A percentile compares a stretch with the other conserved stretches of the same genome.
Conservation (phyloP, 2,113 vertebrate genomes). For the Apteryx mantelli region DNA sequence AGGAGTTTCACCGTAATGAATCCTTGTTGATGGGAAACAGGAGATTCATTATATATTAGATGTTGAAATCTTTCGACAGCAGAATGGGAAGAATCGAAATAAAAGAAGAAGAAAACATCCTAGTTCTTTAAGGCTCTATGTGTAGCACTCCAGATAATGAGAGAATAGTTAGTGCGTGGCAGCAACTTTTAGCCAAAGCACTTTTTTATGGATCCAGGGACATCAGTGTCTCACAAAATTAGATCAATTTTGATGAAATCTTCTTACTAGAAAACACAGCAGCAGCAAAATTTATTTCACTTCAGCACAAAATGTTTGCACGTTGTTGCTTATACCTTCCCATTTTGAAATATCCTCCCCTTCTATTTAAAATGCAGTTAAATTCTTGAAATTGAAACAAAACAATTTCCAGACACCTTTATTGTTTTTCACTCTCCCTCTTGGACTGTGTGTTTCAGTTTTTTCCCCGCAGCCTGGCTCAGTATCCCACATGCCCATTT, state of each 20-base stretch:
- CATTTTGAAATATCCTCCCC: neutral
- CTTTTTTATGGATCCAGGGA: neutral
- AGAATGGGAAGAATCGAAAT: slow-evolving; percentile 1
- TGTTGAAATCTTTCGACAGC: slow-evolving; percentile 40
- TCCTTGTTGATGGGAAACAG: slow-evolving; percentile 64
- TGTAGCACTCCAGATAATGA: neutral
- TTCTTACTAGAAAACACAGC: neutral
- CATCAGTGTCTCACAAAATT: neutral
- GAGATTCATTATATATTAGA: slow-evolving; percentile 54
- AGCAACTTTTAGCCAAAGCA: neutral
- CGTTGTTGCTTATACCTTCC: neutral
- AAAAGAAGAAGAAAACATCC: neutral
- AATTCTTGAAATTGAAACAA: neutral
- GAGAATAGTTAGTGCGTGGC: neutral
- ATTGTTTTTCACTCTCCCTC: neutral
- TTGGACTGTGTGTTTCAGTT: fast-evolving
- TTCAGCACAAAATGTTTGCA: neutral
- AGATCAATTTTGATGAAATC: neutral
- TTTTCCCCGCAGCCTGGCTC: neutral
- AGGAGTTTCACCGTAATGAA: slow-evolving; percentile 63
- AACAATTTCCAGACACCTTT: neutral
- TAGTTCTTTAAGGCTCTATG: neutral
- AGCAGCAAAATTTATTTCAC: neutral
- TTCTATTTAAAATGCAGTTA: neutral
- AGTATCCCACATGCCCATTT: neutral